phyloP scores from a whole-genome alignment of 2,113 vertebrate species.

The Mohoua ochrocephala region DNA sequence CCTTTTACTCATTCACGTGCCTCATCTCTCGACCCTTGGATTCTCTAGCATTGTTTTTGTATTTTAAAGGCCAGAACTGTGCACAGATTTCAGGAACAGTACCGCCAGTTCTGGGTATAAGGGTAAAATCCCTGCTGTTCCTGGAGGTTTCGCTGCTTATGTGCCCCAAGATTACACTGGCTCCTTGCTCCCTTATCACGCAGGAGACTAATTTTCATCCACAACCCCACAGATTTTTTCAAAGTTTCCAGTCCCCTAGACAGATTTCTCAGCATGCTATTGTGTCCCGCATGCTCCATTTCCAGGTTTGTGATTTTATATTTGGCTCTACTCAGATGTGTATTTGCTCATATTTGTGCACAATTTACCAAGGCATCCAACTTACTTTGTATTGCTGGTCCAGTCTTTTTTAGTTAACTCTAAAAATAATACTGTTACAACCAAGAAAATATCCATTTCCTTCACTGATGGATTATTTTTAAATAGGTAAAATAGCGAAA shows the following conservation, averaged over 20 bases:
- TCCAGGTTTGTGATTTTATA: neutral
- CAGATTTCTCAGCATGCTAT: neutral
- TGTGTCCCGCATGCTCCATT: neutral
- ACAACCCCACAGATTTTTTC: neutral
- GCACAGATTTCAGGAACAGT: neutral
- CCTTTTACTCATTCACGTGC: neutral
- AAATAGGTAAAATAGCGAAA: slow-evolving; percentile 9
- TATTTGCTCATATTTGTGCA: neutral
- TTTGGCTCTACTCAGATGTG: neutral
- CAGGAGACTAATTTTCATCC: neutral
- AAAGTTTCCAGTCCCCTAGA: rapidly evolving
- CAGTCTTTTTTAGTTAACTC: neutral
- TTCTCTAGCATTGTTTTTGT: neutral
- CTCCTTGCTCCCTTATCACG: neutral
- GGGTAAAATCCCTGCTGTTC: neutral
- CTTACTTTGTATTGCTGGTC: neutral
- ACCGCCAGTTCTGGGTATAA: neutral
- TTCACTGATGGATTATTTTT: neutral
- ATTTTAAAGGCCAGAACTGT: neutral
- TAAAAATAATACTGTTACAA: neutral
- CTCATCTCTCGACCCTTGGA: neutral
- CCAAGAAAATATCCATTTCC: neutral
- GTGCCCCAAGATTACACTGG: neutral
- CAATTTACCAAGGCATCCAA: neutral
- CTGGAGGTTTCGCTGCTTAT: neutral